Percentiles rank a stretch among this genome's conserved stretches.
phyloP scores from a whole-genome alignment of 2,797 vertebrate species.

The Crenichthys baileyi region DNA sequence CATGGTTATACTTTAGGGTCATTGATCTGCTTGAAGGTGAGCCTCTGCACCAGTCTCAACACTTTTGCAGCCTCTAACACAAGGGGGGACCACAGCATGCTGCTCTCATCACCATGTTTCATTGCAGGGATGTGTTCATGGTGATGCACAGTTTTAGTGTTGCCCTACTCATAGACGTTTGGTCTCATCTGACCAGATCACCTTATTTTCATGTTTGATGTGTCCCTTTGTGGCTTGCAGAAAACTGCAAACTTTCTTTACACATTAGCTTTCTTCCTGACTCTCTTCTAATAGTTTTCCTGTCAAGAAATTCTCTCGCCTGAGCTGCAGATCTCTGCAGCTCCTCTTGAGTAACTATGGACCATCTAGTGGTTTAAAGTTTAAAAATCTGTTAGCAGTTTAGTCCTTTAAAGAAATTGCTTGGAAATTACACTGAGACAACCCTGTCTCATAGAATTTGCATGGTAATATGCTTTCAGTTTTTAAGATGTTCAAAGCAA shows the following conservation, averaged over 20 bases:
- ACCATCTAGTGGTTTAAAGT: too few species aligned
- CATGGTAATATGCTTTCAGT: too few species aligned
- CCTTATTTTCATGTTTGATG: neutral
- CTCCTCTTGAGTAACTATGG: neutral
- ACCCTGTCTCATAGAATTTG: too few species aligned
- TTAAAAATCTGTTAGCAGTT: neutral
- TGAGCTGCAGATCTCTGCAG: neutral
- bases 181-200: neutral
- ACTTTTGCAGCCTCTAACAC: neutral
- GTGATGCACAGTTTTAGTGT: neutral
- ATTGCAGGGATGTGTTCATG: neutral
- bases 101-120: neutral
- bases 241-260: neutral
- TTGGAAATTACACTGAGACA: neutral
- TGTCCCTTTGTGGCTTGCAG: neutral
- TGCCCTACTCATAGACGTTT: neutral
- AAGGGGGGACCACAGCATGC: neutral
- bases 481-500: too few species aligned
- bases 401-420: neutral
- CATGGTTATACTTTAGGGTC: neutral
- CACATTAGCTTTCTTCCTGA: neutral
- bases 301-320: neutral
- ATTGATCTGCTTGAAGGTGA: neutral
- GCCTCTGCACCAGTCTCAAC: neutral
- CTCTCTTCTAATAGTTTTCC: neutral